phyloP scores from a whole-genome alignment of 2,113 vertebrate species.

The Ameiurus melas region DNA sequence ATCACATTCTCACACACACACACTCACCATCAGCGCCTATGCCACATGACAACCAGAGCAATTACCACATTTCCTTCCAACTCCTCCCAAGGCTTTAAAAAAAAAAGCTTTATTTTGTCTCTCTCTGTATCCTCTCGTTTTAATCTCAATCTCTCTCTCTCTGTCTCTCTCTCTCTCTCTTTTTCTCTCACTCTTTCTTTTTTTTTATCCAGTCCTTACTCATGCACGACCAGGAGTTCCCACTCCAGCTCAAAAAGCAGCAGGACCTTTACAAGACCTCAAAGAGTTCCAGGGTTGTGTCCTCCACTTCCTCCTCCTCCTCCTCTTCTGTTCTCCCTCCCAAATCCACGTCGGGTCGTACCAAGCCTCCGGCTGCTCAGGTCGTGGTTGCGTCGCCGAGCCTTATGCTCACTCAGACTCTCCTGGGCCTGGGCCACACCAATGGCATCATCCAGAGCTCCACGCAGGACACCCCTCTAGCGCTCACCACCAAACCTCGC shows the following conservation, averaged over 20 bases:
- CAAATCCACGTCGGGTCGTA: slow-evolving; percentile 75
- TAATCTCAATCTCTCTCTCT: slow-evolving; percentile 47
- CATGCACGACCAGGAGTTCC: slow-evolving; percentile 89
- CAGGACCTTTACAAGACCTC: slow-evolving; percentile 84
- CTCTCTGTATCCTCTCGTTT: slow-evolving; percentile 62
- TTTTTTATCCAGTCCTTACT: slow-evolving; percentile 62
- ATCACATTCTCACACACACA: slow-evolving; percentile 59
- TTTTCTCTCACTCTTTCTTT: slow-evolving; percentile 9
- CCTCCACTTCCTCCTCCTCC: slow-evolving; percentile 60
- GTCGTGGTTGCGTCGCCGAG: slow-evolving; percentile 67
- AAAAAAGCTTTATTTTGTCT: slow-evolving; percentile 26
- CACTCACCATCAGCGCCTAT: slow-evolving; percentile 71
- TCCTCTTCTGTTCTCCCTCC: slow-evolving; percentile 66
- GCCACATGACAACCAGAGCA: slow-evolving; percentile 72
- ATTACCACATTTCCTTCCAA: slow-evolving; percentile 69
- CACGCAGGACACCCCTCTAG: slow-evolving; percentile 59
- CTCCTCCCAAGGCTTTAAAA: slow-evolving; percentile 55
- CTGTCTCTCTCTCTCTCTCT: slow-evolving; percentile 21
- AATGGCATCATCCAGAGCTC: slow-evolving; percentile 52
- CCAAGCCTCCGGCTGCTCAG: slow-evolving; percentile 78
- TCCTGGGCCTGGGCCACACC: slow-evolving; percentile 44
- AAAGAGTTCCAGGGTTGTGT: slow-evolving; percentile 84
- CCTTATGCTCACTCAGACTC: slow-evolving; percentile 44
- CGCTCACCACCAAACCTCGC: slow-evolving; percentile 72
- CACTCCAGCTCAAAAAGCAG: slow-evolving; percentile 86